A percentile compares a stretch with the other conserved stretches of the same genome.
phyloP scores from a whole-genome alignment of 2,797 vertebrate species.

The Danio jaintianensis region DNA sequence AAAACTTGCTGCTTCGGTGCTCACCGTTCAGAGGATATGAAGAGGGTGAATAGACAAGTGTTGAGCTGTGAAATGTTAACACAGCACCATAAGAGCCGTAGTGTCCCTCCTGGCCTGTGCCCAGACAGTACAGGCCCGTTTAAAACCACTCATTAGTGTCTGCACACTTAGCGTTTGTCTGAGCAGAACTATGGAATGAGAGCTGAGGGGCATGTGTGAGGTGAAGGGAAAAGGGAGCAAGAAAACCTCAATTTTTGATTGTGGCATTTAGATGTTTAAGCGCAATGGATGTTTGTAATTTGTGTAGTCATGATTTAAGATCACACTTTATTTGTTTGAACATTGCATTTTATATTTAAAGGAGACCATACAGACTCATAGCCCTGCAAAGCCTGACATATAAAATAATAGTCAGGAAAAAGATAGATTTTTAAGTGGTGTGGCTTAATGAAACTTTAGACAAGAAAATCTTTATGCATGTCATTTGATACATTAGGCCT shows the following conservation, averaged over 20 bases:
- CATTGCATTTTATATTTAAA: not conserved
- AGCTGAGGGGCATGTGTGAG: slow-evolving; percentile 44
- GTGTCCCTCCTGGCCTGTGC: slow-evolving; percentile 43
- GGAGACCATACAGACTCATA: not conserved
- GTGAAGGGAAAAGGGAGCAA: slow-evolving; percentile 40
- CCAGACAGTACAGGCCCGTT: slow-evolving; percentile 40
- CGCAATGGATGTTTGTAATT: slow-evolving; percentile 5
- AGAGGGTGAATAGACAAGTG: slow-evolving; percentile 46
- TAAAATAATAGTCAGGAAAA: not conserved
- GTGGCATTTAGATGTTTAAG: slow-evolving; percentile 1
- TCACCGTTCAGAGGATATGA: slow-evolving; percentile 13
- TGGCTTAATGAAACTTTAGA: no score
- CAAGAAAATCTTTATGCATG: not conserved
- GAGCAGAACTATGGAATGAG: slow-evolving; percentile 44
- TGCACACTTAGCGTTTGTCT: slow-evolving; percentile 50
- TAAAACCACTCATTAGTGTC: slow-evolving; percentile 57
- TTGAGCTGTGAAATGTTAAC: slow-evolving; percentile 51
- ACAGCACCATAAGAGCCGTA: slow-evolving; percentile 42
- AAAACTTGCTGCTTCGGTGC: slow-evolving; percentile 23
- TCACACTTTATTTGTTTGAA: slow-evolving; percentile 13
- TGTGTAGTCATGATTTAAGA: slow-evolving; percentile 4
- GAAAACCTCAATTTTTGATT: not conserved
- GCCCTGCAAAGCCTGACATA: not conserved
- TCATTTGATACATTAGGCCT: not conserved
- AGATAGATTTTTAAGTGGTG: no score